Percentiles rank a stretch among this genome's conserved stretches.
These are phyloP conservation scores for Colletes gigas DNA, from an alignment of 1,140 invertebrate species.

Conservation along the genomic window DNA sequence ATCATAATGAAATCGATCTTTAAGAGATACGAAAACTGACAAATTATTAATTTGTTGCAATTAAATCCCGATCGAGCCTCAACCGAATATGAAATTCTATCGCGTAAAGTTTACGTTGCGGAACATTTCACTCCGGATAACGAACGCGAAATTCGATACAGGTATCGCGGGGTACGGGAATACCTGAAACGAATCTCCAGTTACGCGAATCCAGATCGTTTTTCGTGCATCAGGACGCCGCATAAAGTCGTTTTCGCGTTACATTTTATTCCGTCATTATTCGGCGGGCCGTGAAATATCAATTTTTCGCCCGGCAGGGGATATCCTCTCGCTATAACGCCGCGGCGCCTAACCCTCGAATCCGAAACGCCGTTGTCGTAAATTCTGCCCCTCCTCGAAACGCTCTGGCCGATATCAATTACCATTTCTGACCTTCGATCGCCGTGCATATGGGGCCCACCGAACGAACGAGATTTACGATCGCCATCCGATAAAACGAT, in stretches of 20 bases:
- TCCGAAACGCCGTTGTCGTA: background rate
- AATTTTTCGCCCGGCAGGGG: constrained; percentile 12
- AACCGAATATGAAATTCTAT: too few species aligned
- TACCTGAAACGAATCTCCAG: background rate
- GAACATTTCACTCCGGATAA: background rate
- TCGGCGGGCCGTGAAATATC: background rate
- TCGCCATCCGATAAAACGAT: constrained; percentile 16
- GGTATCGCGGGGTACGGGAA: background rate
- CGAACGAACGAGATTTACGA: constrained; percentile 47
- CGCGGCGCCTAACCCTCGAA: constrained; percentile 3
- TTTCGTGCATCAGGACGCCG: background rate
- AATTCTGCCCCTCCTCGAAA: constrained; percentile 3
- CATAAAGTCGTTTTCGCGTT: background rate
- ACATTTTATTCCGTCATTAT: background rate
- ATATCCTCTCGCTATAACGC: background rate
- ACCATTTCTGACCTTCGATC: constrained; percentile 48
- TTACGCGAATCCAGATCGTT: background rate
- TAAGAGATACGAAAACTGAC: too few species aligned
- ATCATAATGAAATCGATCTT: too few species aligned
- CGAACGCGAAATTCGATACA: background rate
- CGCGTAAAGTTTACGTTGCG: background rate
- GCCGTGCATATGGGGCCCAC: constrained; percentile 13
- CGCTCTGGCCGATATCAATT: constrained; percentile 21
- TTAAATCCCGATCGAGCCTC: too few species aligned
- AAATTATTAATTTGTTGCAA: too few species aligned